These are phyloP conservation scores for Euphonia xanthogaster DNA, from an alignment of 2,797 vertebrate genomes.

Conservation along the genomic window DNA sequence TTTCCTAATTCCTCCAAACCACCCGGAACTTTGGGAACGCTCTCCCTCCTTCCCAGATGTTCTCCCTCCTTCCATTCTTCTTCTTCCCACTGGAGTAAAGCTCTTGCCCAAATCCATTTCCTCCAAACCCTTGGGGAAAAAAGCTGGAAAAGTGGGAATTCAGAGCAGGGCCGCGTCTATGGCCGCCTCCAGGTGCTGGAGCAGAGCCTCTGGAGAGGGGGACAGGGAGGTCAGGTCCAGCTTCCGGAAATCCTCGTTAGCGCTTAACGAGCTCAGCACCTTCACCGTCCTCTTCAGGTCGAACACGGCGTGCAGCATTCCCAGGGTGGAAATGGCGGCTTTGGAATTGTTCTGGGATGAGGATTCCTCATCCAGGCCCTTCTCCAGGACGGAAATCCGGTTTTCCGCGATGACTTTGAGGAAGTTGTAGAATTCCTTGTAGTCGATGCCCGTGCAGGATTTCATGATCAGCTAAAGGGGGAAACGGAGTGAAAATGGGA, in stretches of 20 bases:
- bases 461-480: constrained; percentile 87
- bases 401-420: constrained; percentile 86
- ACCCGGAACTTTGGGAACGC: neutral
- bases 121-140: neutral
- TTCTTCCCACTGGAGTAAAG: fast-evolving
- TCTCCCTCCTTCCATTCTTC: neutral
- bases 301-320: constrained; percentile 88
- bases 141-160: neutral
- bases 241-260: constrained; percentile 87
- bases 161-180: constrained; percentile 19
- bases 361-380: constrained; percentile 27
- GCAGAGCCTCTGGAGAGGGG: constrained; percentile 65
- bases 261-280: constrained; percentile 85
- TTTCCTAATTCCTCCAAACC: neutral
- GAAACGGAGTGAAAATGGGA: fast-evolving
- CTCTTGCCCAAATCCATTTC: neutral
- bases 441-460: constrained; percentile 92
- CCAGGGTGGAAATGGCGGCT: constrained; percentile 70
- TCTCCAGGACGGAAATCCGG: constrained; percentile 81
- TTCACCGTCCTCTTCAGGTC: constrained; percentile 86
- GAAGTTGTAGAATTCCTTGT: constrained; percentile 89
- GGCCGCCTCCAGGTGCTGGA: constrained; percentile 56
- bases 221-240: constrained; percentile 77
- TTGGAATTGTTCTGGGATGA: constrained; percentile 51
- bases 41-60: neutral